phyloP scores from a whole-genome alignment of 2,113 vertebrate species.

The Psephotus haematonotus region DNA sequence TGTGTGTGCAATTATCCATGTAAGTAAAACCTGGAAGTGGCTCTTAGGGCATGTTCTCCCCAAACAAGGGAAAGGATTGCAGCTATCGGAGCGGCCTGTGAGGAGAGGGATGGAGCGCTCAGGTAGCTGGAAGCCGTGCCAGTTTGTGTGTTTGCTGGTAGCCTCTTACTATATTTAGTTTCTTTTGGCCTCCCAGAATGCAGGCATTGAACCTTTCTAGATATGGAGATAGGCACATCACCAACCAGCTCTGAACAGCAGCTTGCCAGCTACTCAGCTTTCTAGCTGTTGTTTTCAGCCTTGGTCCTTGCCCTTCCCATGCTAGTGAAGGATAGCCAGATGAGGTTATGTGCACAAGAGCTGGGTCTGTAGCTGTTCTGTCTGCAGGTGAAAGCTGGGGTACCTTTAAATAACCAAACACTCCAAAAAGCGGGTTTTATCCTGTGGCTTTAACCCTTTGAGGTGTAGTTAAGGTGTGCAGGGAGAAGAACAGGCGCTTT shows the following conservation, averaged over 20 bases:
- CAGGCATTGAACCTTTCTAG: not conserved
- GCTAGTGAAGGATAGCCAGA: not conserved
- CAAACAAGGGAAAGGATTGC: constrained; percentile 43
- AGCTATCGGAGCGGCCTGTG: rapidly evolving
- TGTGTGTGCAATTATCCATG: not conserved
- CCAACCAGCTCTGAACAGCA: not conserved
- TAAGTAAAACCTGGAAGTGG: not conserved
- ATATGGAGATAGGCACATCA: constrained; percentile 42
- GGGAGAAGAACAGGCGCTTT: not conserved
- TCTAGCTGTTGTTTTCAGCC: not conserved
- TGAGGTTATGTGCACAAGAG: not conserved
- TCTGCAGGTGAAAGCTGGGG: not conserved
- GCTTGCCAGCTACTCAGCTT: not conserved
- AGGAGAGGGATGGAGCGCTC: not conserved
- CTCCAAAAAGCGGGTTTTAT: not conserved
- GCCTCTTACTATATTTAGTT: constrained; percentile 56
- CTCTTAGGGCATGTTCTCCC: not conserved
- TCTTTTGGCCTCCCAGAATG: not conserved
- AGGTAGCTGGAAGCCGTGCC: constrained; percentile 44
- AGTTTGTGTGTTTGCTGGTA: constrained; percentile 6
- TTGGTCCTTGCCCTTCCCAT: not conserved
- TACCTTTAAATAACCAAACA: not conserved
- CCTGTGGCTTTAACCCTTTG: not conserved
- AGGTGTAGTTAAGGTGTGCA: not conserved
- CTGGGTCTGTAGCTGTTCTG: not conserved